Percentiles rank a stretch among this genome's conserved stretches.
Evolutionary conservation across 1,140 invertebrate genomes (phyloP).

Genomic region (Ceratitis capitata): DNA sequence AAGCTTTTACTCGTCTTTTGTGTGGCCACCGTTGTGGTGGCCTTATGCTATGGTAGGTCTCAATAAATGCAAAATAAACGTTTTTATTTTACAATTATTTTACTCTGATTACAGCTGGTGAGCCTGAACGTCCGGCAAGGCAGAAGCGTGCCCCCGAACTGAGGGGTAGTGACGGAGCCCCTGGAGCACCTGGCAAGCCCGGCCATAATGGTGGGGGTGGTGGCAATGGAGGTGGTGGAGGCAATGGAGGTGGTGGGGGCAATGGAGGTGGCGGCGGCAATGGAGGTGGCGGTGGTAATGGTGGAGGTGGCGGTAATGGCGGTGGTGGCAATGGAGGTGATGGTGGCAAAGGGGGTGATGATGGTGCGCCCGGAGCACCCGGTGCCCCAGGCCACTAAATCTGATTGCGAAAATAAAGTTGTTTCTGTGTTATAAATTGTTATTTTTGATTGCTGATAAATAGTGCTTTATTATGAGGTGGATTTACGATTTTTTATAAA

Average conservation of each 20-base stretch:
- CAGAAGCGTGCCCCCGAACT: neutral
- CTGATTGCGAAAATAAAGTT: neutral
- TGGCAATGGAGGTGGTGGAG: neutral
- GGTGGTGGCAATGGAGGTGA: slow-evolving; percentile 32
- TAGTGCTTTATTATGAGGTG: too few species aligned
- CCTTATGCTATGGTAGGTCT: neutral
- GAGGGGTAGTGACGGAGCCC: neutral
- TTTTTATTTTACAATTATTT: neutral
- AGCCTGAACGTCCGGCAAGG: neutral
- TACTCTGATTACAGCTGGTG: neutral
- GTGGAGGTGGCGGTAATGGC: slow-evolving; percentile 17
- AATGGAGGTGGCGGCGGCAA: neutral
- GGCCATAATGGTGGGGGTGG: neutral
- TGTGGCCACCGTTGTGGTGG: neutral
- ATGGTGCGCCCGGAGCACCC: slow-evolving; percentile 9
- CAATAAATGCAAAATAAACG: neutral
- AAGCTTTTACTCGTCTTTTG: slow-evolving; percentile 4
- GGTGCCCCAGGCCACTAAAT: slow-evolving; percentile 18
- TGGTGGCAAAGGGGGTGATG: slow-evolving; percentile 26
- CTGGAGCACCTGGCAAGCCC: neutral
- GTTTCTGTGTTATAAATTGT: neutral
- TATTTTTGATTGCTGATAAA: neutral
- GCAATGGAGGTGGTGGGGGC: neutral
- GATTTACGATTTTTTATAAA: too few species aligned
- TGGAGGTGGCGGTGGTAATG: neutral